Evolutionary conservation across 1,140 invertebrate genomes (phyloP).

Genomic region (Heliconius eleuchia): DNA sequence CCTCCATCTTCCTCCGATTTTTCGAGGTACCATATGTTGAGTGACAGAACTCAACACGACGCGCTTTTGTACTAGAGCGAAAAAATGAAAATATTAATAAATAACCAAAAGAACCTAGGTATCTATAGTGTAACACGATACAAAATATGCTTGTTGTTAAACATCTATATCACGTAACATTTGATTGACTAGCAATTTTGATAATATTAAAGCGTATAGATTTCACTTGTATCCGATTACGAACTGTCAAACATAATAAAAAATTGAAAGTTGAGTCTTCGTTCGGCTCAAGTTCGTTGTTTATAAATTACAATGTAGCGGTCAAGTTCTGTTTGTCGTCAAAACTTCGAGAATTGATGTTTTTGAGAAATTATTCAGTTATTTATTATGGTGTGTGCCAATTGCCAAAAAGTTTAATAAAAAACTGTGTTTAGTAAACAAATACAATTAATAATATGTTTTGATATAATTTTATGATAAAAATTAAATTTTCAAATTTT

Average conservation of each 20-base stretch:
- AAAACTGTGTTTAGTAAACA: too few species aligned
- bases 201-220: constrained; percentile 26
- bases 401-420: too few species aligned
- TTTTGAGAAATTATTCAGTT: neutral
- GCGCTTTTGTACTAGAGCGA: too few species aligned
- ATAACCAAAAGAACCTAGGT: too few species aligned
- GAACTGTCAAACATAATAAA: constrained; percentile 26
- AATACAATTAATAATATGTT: too few species aligned
- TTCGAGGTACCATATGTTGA: too few species aligned
- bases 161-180: constrained; percentile 25
- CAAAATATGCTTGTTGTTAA: constrained; percentile 22
- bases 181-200: constrained; percentile 31
- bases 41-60: too few species aligned
- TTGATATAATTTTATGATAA: too few species aligned
- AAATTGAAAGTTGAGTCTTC: constrained; percentile 3
- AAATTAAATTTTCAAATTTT: too few species aligned
- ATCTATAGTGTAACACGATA: neutral
- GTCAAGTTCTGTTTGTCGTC: constrained; percentile 9
- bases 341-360: neutral
- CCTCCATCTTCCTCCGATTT: too few species aligned
- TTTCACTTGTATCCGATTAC: constrained; percentile 28
- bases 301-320: neutral
- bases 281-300: neutral
- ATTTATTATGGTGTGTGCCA: too few species aligned
- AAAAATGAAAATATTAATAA: too few species aligned